Conservation (phyloP, 2,888 invertebrate genomes). For the Rosalia funebris region DNA sequence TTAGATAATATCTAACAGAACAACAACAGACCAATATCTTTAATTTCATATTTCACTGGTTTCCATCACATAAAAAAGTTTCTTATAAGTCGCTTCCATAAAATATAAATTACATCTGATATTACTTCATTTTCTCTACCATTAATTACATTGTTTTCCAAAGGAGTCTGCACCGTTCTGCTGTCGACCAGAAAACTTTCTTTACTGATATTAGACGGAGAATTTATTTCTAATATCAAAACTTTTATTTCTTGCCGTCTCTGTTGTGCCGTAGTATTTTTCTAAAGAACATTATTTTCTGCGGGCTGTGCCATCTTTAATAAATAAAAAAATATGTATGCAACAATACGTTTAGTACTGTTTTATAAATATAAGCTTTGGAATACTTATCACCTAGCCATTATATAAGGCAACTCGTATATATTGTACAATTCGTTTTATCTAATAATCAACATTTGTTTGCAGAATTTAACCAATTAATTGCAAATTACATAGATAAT, state of each 20-base stretch:
- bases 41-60: background rate
- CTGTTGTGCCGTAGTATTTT: background rate
- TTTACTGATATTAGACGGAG: slow-evolving; percentile 17
- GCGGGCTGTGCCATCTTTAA: too few species aligned
- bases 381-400: too few species aligned
- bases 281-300: too few species aligned
- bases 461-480: too few species aligned
- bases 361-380: too few species aligned
- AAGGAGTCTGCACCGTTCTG: slow-evolving; percentile 3
- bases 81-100: background rate
- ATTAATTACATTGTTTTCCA: slow-evolving; percentile 26
- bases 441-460: too few species aligned
- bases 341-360: too few species aligned
- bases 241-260: slow-evolving; percentile 15
- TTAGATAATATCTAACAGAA: too few species aligned
- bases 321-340: too few species aligned
- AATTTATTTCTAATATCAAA: slow-evolving; percentile 26
- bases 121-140: slow-evolving; percentile 21
- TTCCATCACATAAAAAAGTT: background rate
- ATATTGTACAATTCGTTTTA: too few species aligned
- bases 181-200: slow-evolving; percentile 18
- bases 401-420: too few species aligned
- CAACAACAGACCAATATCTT: background rate
- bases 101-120: slow-evolving; percentile 23
- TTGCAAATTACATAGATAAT: too few species aligned